These are phyloP conservation scores for Rhabdomys dilectus DNA, from an alignment of 2,113 vertebrate species.

Conservation along the genomic window DNA sequence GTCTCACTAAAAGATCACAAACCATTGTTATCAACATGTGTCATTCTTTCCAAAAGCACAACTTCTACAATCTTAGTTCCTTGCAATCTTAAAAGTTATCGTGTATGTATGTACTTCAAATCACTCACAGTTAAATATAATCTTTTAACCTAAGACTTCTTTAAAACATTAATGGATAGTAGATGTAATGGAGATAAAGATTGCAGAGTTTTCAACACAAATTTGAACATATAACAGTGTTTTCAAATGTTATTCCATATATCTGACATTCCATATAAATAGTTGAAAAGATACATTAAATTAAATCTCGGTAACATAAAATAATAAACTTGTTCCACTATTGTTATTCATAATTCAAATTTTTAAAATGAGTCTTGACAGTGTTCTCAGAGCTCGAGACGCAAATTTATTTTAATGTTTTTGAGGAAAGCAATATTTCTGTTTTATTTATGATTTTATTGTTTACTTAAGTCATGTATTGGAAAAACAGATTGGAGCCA, in stretches of 20 bases:
- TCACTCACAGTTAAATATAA: background rate
- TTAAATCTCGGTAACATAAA: background rate
- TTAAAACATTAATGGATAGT: background rate
- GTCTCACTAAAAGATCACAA: background rate
- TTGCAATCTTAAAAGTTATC: background rate
- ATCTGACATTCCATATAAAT: background rate
- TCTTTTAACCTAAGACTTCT: background rate
- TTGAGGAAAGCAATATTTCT: background rate
- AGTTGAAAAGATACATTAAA: background rate
- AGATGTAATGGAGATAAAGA: background rate
- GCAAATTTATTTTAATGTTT: constrained; percentile 13
- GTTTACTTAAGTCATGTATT: background rate
- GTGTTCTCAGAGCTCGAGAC: background rate
- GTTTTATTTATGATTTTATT: constrained; percentile 29
- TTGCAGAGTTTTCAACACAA: background rate
- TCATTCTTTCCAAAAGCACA: background rate
- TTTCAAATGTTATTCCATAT: constrained; percentile 31
- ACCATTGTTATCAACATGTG: background rate
- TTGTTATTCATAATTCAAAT: background rate
- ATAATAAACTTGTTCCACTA: background rate
- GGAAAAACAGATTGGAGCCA: background rate
- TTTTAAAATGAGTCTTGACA: constrained; percentile 59
- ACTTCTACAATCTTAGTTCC: background rate
- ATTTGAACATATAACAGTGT: constrained; percentile 6
- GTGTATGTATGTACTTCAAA: background rate